Percentiles rank a stretch among this genome's conserved stretches.
phyloP scores from a whole-genome alignment of 2,797 vertebrate species.

The Liparis tanakae region DNA sequence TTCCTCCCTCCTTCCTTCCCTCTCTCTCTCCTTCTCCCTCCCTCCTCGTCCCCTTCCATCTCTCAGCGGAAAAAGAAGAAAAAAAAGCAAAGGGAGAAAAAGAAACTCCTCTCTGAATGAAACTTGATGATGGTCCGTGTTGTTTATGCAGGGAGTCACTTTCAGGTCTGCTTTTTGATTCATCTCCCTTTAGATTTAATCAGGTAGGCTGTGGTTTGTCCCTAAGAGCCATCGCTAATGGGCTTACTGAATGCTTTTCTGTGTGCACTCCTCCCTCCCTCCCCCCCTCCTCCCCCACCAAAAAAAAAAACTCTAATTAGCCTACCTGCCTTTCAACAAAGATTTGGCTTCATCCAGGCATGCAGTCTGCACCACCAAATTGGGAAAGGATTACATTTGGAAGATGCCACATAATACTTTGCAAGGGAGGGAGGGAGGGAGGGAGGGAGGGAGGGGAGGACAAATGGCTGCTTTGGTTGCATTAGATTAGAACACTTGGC shows the following conservation, averaged over 20 bases:
- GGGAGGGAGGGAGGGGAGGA: no score
- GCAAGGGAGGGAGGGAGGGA: constrained; percentile 54
- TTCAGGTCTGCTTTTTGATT: constrained; percentile 93
- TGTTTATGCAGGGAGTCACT: constrained; percentile 95
- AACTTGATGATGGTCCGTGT: constrained; percentile 96
- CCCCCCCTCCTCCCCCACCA: constrained; percentile 4
- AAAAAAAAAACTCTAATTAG: constrained; percentile 84
- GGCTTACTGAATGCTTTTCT: constrained; percentile 95
- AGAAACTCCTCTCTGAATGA: constrained; percentile 85
- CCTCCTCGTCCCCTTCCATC: constrained; percentile 41
- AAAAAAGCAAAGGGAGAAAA: constrained; percentile 24
- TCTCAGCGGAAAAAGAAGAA: constrained; percentile 39
- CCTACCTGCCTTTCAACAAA: constrained; percentile 88
- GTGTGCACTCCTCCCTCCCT: constrained; percentile 67
- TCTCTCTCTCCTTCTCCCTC: constrained; percentile 11
- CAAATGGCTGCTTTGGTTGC: constrained; percentile 66
- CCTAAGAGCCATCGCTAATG: constrained; percentile 97
- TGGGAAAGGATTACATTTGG: constrained; percentile 85
- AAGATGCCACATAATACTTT: constrained; percentile 68
- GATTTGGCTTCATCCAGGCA: constrained; percentile 84
- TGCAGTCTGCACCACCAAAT: constrained; percentile 80
- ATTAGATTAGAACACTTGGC: constrained; percentile 61
- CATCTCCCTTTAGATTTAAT: constrained; percentile 98
- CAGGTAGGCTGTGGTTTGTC: constrained; percentile 93
- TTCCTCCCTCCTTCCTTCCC: constrained; percentile 26